Evolutionary conservation across 2,797 vertebrate species (phyloP).

Genomic region (Rhynchotus rufescens): DNA sequence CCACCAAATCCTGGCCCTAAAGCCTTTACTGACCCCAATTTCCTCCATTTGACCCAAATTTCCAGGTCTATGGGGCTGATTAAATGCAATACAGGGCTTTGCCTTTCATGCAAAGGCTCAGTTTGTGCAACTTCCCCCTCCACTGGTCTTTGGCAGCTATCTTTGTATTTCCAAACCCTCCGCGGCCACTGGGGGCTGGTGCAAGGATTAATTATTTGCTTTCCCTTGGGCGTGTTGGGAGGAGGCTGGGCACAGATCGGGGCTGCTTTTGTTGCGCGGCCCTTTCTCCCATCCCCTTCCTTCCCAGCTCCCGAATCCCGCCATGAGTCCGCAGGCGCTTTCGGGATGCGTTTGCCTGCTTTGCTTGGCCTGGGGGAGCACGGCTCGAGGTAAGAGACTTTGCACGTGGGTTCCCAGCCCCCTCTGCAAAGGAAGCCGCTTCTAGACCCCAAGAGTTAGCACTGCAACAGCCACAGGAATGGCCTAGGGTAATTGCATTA

Average conservation of each 20-base stretch:
- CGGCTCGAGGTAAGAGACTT: constrained; percentile 62
- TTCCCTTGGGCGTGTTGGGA: not conserved
- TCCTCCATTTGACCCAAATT: not conserved
- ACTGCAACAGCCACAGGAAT: not conserved
- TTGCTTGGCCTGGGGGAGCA: not conserved
- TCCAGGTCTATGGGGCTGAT: not conserved
- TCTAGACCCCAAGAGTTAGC: not conserved
- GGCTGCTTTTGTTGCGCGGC: not conserved
- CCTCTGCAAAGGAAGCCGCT: rapidly evolving
- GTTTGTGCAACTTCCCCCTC: not conserved
- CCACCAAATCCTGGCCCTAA: not conserved
- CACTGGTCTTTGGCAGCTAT: rapidly evolving
- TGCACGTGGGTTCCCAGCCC: not conserved
- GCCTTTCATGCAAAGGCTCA: no score
- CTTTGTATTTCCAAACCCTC: constrained; percentile 37
- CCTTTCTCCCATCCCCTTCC: not conserved
- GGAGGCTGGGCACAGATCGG: not conserved
- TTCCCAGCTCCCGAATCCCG: not conserved
- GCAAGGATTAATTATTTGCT: constrained; percentile 68
- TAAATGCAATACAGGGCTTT: not conserved
- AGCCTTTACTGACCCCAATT: not conserved
- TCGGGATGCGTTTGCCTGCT: not conserved
- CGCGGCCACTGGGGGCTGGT: not conserved
- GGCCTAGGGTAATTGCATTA: not conserved
- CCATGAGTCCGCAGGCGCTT: not conserved